These are phyloP conservation scores for Eupithecia inturbata DNA, from an alignment of 2,888 invertebrate species.

Conservation along the genomic window DNA sequence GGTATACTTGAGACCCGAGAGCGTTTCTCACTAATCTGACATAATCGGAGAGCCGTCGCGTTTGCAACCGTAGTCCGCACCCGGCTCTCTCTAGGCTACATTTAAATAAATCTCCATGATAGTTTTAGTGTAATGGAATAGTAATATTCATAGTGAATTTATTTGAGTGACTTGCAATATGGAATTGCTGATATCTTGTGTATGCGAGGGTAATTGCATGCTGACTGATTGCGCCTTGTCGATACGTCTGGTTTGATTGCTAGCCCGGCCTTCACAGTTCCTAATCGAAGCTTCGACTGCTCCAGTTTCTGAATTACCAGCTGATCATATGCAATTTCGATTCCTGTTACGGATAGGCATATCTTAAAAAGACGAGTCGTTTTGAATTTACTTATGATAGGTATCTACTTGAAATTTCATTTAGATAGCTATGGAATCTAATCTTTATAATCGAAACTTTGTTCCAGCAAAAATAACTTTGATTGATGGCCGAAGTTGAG, in stretches of 20 bases:
- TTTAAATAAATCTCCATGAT: constrained; percentile 46
- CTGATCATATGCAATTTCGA: constrained; percentile 31
- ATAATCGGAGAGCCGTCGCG: constrained; percentile 45
- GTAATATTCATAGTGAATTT: constrained; percentile 32
- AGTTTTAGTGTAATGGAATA: constrained; percentile 42
- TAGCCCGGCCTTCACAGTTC: constrained; percentile 43
- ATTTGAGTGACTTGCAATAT: constrained; percentile 21
- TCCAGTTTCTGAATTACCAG: constrained; percentile 33
- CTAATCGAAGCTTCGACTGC: constrained; percentile 43
- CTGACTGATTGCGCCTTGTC: constrained; percentile 65
- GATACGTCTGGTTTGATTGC: constrained; percentile 66
- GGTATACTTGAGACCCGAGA: constrained; percentile 30
- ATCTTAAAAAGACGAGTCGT: background rate
- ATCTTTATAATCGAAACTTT: constrained; percentile 43
- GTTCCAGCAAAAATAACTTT: constrained; percentile 40
- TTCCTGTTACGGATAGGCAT: background rate
- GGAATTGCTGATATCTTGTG: constrained; percentile 33
- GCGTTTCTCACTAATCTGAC: constrained; percentile 48
- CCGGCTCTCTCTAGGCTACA: constrained; percentile 45
- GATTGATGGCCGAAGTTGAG: constrained; percentile 49
- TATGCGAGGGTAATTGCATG: constrained; percentile 55
- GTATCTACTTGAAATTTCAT: background rate
- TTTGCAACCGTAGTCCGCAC: constrained; percentile 33
- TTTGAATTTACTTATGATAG: background rate
- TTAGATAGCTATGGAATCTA: constrained; percentile 6